Base-by-base conservation (phyloP, 2,113 vertebrate species). In the Paracanthobrama guichenoti region DNA sequence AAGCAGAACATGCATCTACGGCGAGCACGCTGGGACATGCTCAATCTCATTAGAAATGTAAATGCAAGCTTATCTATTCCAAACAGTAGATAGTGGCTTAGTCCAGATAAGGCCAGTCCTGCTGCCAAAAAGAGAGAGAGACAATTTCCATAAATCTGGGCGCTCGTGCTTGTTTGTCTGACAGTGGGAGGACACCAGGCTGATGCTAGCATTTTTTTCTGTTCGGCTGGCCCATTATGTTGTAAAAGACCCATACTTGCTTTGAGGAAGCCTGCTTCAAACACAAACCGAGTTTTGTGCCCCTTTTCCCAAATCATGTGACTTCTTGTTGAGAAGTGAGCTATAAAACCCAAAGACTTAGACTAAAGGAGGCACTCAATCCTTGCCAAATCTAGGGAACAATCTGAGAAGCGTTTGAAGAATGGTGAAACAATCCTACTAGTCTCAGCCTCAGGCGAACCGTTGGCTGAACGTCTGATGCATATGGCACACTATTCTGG, bases 51-150 rank as follows among this genome's bases (percentile, higher is more conserved):
- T 95, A 94, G 93, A 93, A 92, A 95, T 96, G 95, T 92, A 95
- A 93, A 95, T 94, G 84, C 84, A 86, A 91, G 91, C 93, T 95
- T 95, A 95, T 95, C 93, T 94, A 92, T 90, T 93, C 89, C 88
- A 92, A 94, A 90, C 93, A 95, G 90, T 92, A 94, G 93, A 94
- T 95, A 92, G 92, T 88, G 91, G 92, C 91, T 92, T 91, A 92
- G 89, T 91, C 92, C 89, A 91, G 93, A 94, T 95, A 94, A 94
- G 89, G 88, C 89, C 86, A 85, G 64, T 86, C 84, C 66, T 88
- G 88, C 71, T 90, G 90, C 90, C 93, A 87, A 79, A 42, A 57
- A 55, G 8, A 48, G 60, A 39, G 35, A 24, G 26, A 53, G 4
- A 26, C 35, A 35, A 42, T 77, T 53, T 84, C 26, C 44, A 57